A percentile compares a stretch with the other conserved stretches of the same genome.
phyloP scores from a whole-genome alignment of 2,113 vertebrate genomes.

The Pogonocichla stellata region DNA sequence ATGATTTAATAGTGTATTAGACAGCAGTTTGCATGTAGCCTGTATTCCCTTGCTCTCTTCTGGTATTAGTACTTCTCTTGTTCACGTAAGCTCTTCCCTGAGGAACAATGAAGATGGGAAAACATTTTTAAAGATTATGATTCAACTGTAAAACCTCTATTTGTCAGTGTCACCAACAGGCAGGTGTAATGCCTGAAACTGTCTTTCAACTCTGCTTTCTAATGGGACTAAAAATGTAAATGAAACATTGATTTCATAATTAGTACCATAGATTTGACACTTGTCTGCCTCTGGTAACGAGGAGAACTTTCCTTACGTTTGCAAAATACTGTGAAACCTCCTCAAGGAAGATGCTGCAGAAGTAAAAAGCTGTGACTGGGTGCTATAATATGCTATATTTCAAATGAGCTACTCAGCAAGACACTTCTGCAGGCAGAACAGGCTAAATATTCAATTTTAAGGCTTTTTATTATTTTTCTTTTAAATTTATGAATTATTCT shows the following conservation, averaged over 20 bases:
- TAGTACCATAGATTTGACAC: slow-evolving; percentile 29
- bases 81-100: not conserved
- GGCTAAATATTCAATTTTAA: not conserved
- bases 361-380: not conserved
- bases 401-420: not conserved
- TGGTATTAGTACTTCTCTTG: not conserved
- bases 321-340: slow-evolving; percentile 6
- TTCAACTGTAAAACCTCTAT: slow-evolving; percentile 30
- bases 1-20: not conserved
- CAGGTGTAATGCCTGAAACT: slow-evolving; percentile 24
- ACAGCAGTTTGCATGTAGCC: not conserved
- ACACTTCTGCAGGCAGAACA: not conserved
- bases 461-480: not conserved
- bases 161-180: slow-evolving; percentile 41
- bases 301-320: not conserved
- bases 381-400: not conserved
- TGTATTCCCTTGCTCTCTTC: not conserved
- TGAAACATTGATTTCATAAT: slow-evolving; percentile 56
- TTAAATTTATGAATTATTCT: not conserved
- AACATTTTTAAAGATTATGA: slow-evolving; percentile 49
- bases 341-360: not conserved
- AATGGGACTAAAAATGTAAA: slow-evolving; percentile 29
- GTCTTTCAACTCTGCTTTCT: slow-evolving; percentile 39
- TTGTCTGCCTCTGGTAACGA: slow-evolving; percentile 15
- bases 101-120: slow-evolving; percentile 46